Percentiles rank a stretch among this genome's conserved stretches.
phyloP scores from a whole-genome alignment of 2,888 invertebrate species.

The Thymelicus sylvestris region DNA sequence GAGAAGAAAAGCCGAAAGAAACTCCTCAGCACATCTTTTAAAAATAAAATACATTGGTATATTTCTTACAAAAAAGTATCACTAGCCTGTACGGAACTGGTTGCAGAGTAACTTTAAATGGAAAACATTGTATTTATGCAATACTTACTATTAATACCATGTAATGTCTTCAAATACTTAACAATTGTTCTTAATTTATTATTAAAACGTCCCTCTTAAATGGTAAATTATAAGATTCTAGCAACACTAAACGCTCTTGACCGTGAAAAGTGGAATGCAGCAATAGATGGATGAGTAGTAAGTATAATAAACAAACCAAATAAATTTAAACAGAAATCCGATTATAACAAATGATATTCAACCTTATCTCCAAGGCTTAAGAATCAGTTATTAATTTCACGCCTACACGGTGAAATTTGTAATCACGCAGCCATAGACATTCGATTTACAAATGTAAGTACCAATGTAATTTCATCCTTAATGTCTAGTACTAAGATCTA shows the following conservation, averaged over 20 bases:
- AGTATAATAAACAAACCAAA: constrained; percentile 47
- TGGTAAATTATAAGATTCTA: constrained; percentile 46
- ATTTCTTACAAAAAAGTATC: too few species aligned
- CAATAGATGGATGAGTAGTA: constrained; percentile 52
- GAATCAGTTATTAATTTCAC: not conserved
- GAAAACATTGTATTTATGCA: too few species aligned
- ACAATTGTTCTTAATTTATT: too few species aligned
- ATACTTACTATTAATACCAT: too few species aligned
- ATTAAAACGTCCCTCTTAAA: constrained; percentile 38
- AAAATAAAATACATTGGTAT: too few species aligned
- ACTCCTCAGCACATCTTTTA: too few species aligned
- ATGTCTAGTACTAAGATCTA: not conserved
- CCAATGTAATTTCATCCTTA: constrained; percentile 6
- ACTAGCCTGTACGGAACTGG: too few species aligned
- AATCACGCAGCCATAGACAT: not conserved
- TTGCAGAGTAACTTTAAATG: too few species aligned
- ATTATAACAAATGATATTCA: constrained; percentile 44
- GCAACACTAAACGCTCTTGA: constrained; percentile 72
- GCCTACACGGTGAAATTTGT: constrained; percentile 23
- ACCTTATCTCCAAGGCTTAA: constrained; percentile 42
- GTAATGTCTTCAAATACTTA: too few species aligned
- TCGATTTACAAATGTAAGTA: not conserved
- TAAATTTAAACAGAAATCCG: constrained; percentile 23
- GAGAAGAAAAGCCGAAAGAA: too few species aligned
- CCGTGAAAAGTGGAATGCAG: constrained; percentile 79